Conservation (phyloP, 2,113 vertebrate species). For the Oreochromis aureus region DNA sequence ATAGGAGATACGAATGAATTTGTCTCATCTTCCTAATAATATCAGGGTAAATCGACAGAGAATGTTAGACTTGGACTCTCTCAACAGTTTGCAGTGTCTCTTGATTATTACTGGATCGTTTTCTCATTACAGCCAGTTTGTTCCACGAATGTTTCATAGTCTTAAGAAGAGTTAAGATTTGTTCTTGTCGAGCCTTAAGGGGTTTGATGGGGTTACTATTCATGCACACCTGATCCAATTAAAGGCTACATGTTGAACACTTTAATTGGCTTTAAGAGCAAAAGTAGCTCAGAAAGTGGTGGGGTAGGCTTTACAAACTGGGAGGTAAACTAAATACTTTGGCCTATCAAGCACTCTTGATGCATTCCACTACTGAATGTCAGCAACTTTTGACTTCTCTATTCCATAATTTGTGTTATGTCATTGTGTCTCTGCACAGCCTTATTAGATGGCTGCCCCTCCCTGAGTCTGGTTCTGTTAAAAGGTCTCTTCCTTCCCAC, state of each 20-base stretch:
- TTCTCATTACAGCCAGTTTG: background rate
- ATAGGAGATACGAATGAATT: background rate
- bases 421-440: background rate
- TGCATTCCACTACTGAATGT: background rate
- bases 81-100: background rate
- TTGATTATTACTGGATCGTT: background rate
- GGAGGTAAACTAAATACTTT: background rate
- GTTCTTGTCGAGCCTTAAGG: background rate
- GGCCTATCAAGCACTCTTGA: background rate
- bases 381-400: background rate
- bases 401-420: background rate
- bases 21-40: background rate
- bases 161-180: background rate
- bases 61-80: background rate
- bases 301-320: background rate
- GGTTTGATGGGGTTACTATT: slow-evolving; percentile 13
- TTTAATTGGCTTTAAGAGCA: slow-evolving; percentile 31
- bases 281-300: background rate
- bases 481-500: background rate
- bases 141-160: background rate
- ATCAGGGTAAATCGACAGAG: background rate
- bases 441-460: background rate
- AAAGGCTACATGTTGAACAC: background rate
- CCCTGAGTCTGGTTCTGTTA: background rate
- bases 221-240: slow-evolving; percentile 35